These are phyloP conservation scores for Varanus komodoensis DNA, from an alignment of 2,113 vertebrate species.

Conservation along the genomic window DNA sequence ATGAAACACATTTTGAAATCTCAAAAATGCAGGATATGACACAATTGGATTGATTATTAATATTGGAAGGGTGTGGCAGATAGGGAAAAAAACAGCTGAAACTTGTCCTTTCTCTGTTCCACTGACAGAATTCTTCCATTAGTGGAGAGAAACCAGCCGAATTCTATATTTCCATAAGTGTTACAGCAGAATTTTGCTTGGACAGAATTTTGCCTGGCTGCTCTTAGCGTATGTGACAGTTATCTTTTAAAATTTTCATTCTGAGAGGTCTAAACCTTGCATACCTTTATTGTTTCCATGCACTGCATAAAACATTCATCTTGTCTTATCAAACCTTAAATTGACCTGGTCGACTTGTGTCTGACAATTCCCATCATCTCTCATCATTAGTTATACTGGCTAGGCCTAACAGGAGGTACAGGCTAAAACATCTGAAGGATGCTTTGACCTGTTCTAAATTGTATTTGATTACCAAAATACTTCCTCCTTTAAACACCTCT, in stretches of 20 bases:
- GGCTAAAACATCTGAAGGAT: too few relatives aligned
- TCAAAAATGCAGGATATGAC: not conserved
- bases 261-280: not conserved
- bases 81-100: too few relatives aligned
- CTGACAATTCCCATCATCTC: too few relatives aligned
- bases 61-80: not conserved
- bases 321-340: not conserved
- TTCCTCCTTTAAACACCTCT: too few relatives aligned
- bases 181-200: not conserved
- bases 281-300: not conserved
- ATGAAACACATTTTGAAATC: not conserved
- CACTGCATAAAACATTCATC: not conserved
- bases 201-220: not conserved
- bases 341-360: not conserved
- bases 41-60: not conserved
- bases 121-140: too few relatives aligned
- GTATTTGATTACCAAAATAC: too few relatives aligned
- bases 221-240: not conserved
- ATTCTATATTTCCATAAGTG: not conserved
- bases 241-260: not conserved
- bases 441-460: too few relatives aligned
- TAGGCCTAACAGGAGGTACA: too few relatives aligned
- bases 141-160: too few relatives aligned
- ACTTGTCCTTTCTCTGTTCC: too few relatives aligned
- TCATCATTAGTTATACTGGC: too few relatives aligned